phyloP scores from a whole-genome alignment of 2,797 vertebrate species.

The Garrulus glandarius region DNA sequence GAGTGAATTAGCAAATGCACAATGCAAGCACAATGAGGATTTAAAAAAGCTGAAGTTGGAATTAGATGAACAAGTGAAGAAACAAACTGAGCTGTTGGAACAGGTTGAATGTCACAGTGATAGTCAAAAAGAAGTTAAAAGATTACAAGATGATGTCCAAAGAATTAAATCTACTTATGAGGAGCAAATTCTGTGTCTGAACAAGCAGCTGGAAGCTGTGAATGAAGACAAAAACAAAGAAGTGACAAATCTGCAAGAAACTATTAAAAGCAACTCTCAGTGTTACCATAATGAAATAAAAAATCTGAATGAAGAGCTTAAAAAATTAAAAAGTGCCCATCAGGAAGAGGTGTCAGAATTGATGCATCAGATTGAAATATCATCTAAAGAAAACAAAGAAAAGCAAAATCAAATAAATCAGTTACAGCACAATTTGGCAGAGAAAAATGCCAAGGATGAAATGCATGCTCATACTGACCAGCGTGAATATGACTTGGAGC shows the following conservation, averaged over 20 bases:
- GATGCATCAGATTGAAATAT: conserved; percentile 74
- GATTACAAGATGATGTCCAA: conserved; percentile 70
- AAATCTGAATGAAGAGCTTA: conserved; percentile 82
- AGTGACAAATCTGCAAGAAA: conserved; percentile 75
- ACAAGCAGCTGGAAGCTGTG: conserved; percentile 74
- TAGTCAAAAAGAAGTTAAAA: conserved; percentile 65
- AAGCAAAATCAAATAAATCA: conserved; percentile 80
- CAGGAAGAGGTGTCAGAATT: conserved; percentile 84
- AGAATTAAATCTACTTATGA: conserved; percentile 73
- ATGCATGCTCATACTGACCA: conserved; percentile 70
- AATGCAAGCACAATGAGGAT: conserved; percentile 79
- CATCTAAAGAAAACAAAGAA: conserved; percentile 76
- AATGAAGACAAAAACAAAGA: conserved; percentile 74
- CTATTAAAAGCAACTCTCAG: conserved; percentile 77
- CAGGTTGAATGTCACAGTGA: conserved; percentile 72
- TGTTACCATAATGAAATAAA: conserved; percentile 81
- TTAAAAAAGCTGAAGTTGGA: conserved; percentile 77
- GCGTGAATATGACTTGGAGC: conserved; percentile 67
- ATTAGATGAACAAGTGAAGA: conserved; percentile 74
- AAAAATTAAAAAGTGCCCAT: conserved; percentile 74
- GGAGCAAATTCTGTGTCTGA: conserved; percentile 76
- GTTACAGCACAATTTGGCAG: conserved; percentile 78
- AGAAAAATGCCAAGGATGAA: conserved; percentile 79
- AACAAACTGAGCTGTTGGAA: conserved; percentile 72
- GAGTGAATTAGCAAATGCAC: conserved; percentile 71